These are phyloP conservation scores for Drosophila nebulosa DNA, from an alignment of 1,140 invertebrate species.

Conservation along the genomic window DNA sequence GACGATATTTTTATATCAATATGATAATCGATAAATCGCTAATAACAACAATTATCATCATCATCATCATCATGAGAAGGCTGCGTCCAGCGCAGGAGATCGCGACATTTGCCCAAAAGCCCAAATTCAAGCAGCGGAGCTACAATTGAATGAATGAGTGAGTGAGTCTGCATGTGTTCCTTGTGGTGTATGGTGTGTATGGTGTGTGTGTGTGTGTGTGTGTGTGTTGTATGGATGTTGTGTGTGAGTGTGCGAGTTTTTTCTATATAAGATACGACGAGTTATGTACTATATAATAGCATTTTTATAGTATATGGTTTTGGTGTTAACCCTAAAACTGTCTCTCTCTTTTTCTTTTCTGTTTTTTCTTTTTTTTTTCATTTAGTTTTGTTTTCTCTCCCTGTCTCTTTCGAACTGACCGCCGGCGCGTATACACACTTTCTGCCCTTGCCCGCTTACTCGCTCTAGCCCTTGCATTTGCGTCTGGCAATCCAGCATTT, in stretches of 20 bases:
- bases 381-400: not conserved
- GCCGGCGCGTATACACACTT: not conserved
- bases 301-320: constrained; percentile 35
- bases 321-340: constrained; percentile 57
- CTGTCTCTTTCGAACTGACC: not conserved
- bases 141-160: not conserved
- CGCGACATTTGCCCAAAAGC: not conserved
- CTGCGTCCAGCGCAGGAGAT: constrained; percentile 8
- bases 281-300: constrained; percentile 70
- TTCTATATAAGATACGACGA: constrained; percentile 59
- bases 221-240: constrained; percentile 13
- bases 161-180: not conserved
- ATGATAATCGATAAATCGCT: not conserved
- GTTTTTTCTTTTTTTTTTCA: too few species aligned
- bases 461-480: constrained; percentile 7
- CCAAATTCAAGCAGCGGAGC: not conserved
- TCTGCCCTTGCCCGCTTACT: not conserved
- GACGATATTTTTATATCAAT: constrained; percentile 1
- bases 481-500: not conserved
- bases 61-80: not conserved
- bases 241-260: constrained; percentile 14
- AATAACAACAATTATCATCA: not conserved
- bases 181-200: not conserved
- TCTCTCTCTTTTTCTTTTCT: not conserved
- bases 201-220: constrained; percentile 3